These are phyloP conservation scores for Caradrina clavipalpis DNA, from an alignment of 2,888 invertebrate species.

Conservation along the genomic window DNA sequence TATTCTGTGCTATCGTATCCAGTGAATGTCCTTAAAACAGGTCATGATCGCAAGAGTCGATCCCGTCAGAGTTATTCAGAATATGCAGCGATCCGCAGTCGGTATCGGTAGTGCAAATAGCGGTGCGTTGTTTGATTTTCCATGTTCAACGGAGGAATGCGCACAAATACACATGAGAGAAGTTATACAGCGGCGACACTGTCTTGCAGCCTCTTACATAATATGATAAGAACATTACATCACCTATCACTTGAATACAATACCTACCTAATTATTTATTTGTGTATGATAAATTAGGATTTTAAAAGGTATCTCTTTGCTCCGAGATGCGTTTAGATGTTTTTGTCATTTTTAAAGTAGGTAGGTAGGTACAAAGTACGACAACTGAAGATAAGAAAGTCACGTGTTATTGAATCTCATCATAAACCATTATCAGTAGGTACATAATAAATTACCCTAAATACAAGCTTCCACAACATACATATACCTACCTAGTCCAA, in stretches of 20 bases:
- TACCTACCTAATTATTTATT: no score
- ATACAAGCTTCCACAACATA: slow-evolving; percentile 1
- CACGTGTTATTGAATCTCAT: slow-evolving; percentile 4
- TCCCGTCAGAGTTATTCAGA: background rate
- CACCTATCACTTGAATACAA: no score
- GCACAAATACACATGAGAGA: background rate
- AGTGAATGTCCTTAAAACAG: slow-evolving; percentile 27
- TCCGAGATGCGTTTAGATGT: background rate
- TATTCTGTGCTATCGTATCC: no score
- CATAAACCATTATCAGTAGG: slow-evolving; percentile 27
- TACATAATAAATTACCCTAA: background rate
- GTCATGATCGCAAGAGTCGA: slow-evolving; percentile 1
- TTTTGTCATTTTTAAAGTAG: no score
- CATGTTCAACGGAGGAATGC: background rate
- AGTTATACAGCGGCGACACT: background rate
- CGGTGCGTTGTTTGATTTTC: background rate
- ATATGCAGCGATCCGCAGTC: background rate
- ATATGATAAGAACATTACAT: background rate
- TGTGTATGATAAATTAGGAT: no score
- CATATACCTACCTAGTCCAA: background rate
- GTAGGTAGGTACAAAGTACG: slow-evolving; percentile 30
- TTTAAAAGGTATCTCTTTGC: no score
- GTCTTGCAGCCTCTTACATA: background rate
- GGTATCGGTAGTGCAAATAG: background rate
- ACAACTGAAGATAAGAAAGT: slow-evolving; percentile 20